These are phyloP conservation scores for Galemys pyrenaicus DNA, from an alignment of 2,113 vertebrate genomes.

Conservation along the genomic window DNA sequence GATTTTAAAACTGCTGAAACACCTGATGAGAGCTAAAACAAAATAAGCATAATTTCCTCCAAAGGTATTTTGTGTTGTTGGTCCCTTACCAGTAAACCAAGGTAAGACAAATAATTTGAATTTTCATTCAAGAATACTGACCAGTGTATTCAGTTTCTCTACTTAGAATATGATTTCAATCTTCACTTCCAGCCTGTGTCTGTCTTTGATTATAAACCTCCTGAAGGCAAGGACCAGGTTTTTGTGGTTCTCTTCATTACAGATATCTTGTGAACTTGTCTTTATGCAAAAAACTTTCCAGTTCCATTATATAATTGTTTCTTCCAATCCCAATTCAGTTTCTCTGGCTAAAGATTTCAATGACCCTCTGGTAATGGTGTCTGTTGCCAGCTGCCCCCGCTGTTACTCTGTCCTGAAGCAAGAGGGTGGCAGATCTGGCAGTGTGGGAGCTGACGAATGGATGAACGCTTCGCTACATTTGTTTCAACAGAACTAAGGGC, in stretches of 20 bases:
- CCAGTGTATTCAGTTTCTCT: background rate
- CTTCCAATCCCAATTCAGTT: background rate
- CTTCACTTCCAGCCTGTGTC: background rate
- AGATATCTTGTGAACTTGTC: background rate
- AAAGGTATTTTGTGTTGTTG: constrained; percentile 7
- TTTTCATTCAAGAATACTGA: constrained; percentile 27
- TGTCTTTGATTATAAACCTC: constrained; percentile 28
- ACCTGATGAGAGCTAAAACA: background rate
- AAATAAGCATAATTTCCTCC: background rate
- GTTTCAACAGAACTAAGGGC: background rate
- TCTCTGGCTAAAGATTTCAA: background rate
- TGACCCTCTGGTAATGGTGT: background rate
- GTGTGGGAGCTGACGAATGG: background rate
- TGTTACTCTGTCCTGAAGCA: background rate
- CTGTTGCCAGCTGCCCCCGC: background rate
- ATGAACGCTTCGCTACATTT: background rate
- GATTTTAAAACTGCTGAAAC: background rate
- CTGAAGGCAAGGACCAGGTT: background rate
- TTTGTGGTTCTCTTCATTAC: background rate
- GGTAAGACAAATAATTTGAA: background rate
- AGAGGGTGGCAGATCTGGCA: background rate
- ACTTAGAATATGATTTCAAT: background rate
- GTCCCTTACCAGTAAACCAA: background rate
- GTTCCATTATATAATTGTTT: background rate
- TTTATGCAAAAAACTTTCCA: background rate